Evolutionary conservation across 2,113 vertebrate species (phyloP), one percentile per base, ranked within the genome.

Genomic region (Eurypyga helias): DNA sequence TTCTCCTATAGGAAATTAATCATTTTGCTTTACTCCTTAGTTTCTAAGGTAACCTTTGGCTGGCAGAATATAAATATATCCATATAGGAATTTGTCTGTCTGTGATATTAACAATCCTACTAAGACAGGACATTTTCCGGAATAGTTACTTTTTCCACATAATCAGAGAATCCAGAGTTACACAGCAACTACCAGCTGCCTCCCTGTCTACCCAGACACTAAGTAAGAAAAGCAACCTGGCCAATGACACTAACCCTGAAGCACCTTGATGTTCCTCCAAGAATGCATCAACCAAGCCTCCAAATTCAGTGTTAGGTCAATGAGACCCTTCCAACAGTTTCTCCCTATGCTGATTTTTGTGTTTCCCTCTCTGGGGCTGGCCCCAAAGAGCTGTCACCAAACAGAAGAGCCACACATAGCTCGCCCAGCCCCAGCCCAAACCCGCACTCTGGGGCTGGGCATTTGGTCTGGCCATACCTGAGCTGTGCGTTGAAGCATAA

Each of bases 311-410:
- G 18, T 52, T 48, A 24, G 17, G 24, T 41, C 36, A 75, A 21
- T 28, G 23, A 85, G 7, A 2, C 15, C 28, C 13, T 64, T 23
- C 28, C 0, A 3, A 54, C 2, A 0, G 0, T 83, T 83, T 51
- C 6, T 71, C 11, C 7, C 17, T 12, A 0, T 3, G 9, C 26
- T 29, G 11, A 58, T 33, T 83, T 52, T 57, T 87, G 16, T 28
- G 31, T 58, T 88, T 10, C 18, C 23, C 14, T 51, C 36, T 17
- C 23, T 43, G 28, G 8, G 14, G 8, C 17, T 76, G 38, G 19
- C 11, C 23, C 33, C 54, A 29, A 38, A 78, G 21, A 57, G 2
- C 36, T 78, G 69, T 48, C 49, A 43, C 17, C 10, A 20, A 12
- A 11, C 46, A 57, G 18, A 8, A 43, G 24, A 75, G n/a, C 7